Evolutionary conservation across 2,797 vertebrate genomes (phyloP).

Genomic region (Dendrocincla tyrannina): DNA sequence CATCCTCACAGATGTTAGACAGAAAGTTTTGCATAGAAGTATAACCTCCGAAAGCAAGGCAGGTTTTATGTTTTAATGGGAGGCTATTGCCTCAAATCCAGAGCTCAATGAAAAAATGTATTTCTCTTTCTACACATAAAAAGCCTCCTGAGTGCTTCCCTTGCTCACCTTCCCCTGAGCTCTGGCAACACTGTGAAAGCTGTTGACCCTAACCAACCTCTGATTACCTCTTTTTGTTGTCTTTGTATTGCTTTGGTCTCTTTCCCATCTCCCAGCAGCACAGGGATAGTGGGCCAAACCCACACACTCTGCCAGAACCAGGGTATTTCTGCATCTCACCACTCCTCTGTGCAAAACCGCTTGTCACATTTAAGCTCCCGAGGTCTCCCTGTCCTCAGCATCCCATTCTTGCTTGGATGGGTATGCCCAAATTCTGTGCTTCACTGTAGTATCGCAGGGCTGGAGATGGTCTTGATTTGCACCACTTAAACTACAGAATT

Average conservation of each 20-base stretch:
- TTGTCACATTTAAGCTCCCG: neutral
- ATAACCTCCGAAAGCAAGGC: neutral
- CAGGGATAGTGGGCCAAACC: neutral
- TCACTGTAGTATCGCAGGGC: rapidly evolving
- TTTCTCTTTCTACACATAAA: neutral
- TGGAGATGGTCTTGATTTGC: neutral
- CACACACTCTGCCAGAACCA: neutral
- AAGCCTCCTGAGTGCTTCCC: neutral
- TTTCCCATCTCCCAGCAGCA: neutral
- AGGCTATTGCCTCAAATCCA: neutral
- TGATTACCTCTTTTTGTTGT: neutral
- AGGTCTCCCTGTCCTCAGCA: neutral
- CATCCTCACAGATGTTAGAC: slow-evolving; percentile 22
- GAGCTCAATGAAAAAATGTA: neutral
- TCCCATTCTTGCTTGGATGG: neutral
- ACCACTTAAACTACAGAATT: neutral
- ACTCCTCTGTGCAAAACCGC: neutral
- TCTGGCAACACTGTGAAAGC: neutral
- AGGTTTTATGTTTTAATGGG: neutral
- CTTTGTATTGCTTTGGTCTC: neutral
- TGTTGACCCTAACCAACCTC: neutral
- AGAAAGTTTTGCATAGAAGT: neutral
- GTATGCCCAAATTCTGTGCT: neutral
- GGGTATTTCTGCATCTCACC: rapidly evolving
- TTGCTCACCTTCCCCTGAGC: neutral